Percentiles rank a stretch among this genome's conserved stretches.
Conservation (phyloP, 2,888 invertebrate genomes). For the Brachylomia viminalis region DNA sequence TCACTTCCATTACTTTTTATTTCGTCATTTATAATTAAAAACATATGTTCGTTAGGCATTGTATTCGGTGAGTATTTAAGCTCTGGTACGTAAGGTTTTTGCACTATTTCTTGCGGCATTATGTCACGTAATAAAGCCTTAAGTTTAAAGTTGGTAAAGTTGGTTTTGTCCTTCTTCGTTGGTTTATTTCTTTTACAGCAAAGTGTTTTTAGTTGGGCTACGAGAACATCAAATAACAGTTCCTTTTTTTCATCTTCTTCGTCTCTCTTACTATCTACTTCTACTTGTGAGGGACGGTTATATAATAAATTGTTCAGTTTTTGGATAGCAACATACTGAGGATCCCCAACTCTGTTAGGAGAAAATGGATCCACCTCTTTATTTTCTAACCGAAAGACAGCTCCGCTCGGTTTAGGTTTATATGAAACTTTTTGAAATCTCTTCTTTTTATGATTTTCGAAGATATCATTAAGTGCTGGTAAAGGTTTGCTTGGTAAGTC, state of each 20-base stretch:
- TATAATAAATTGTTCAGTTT: constrained; percentile 81
- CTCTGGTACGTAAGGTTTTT: constrained; percentile 45
- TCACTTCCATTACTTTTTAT: constrained; percentile 80
- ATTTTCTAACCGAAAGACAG: constrained; percentile 80
- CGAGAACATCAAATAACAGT: constrained; percentile 84
- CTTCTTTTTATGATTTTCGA: constrained; percentile 58
- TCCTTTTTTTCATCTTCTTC: constrained; percentile 81
- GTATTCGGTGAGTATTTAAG: constrained; percentile 49
- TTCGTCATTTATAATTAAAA: constrained; percentile 86
- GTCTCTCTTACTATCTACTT: constrained; percentile 66
- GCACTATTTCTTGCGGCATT: constrained; percentile 51
- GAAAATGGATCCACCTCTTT: constrained; percentile 77
- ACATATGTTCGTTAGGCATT: constrained; percentile 79
- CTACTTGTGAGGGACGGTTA: constrained; percentile 69
- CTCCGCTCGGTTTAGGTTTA: constrained; percentile 65
- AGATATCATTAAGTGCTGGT: constrained; percentile 42
- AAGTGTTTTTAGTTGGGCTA: constrained; percentile 82
- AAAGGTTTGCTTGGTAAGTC: constrained; percentile 41
- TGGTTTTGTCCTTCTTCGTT: constrained; percentile 54
- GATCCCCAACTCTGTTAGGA: constrained; percentile 69
- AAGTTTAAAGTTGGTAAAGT: constrained; percentile 55
- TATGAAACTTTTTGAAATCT: constrained; percentile 62
- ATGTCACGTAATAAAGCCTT: constrained; percentile 67
- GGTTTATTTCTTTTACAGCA: constrained; percentile 81
- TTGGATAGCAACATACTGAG: constrained; percentile 78